These are phyloP conservation scores for Sphyrna mokarran DNA, from an alignment of 2,113 vertebrate genomes.

Conservation along the genomic window DNA sequence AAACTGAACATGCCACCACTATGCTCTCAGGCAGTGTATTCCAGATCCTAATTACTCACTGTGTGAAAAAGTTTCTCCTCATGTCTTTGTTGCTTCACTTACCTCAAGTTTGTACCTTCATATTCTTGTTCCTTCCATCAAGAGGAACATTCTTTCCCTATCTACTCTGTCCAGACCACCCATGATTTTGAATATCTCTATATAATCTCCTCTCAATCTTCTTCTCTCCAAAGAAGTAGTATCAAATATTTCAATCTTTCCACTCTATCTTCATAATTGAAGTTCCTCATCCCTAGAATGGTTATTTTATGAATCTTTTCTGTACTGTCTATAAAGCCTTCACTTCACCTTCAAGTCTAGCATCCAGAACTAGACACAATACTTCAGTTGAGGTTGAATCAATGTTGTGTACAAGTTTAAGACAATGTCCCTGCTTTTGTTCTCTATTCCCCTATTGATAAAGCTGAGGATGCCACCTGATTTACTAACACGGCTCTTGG, in stretches of 20 bases:
- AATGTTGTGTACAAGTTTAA: background rate
- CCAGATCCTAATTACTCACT: too few relatives aligned
- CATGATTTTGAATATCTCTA: background rate
- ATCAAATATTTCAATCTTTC: background rate
- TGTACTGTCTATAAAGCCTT: background rate
- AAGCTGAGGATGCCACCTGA: background rate
- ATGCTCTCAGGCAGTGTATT: too few relatives aligned
- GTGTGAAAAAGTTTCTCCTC: too few relatives aligned
- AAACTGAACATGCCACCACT: too few relatives aligned
- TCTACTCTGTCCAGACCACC: too few relatives aligned
- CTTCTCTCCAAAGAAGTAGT: background rate
- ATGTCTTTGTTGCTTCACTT: too few relatives aligned
- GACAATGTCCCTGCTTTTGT: background rate
- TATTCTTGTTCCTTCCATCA: too few relatives aligned
- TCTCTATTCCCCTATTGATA: background rate
- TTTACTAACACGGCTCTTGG: background rate
- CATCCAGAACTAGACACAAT: background rate
- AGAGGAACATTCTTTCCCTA: too few relatives aligned
- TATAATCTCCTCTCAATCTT: background rate
- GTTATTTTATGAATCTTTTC: background rate
- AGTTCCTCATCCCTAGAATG: background rate
- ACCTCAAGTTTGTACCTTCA: too few relatives aligned
- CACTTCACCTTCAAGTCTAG: background rate
- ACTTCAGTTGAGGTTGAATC: background rate
- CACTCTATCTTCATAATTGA: background rate